phyloP scores from a whole-genome alignment of 2,113 vertebrate species.

The Danionella cerebrum region DNA sequence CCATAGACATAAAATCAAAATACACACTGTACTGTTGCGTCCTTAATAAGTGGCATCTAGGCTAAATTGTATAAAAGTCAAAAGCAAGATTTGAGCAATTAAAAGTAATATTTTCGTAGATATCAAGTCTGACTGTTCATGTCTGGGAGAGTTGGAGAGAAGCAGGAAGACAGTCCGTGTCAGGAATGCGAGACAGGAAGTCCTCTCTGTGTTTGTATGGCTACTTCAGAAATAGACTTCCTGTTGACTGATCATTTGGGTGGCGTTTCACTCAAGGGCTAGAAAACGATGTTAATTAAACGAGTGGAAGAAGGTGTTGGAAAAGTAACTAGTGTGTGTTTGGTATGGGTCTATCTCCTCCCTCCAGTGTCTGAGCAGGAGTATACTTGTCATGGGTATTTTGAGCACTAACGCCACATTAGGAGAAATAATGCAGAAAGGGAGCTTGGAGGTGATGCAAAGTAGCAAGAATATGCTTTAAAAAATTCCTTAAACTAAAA shows the following conservation, averaged over 20 bases:
- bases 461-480: too few species aligned
- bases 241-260: constrained; percentile 54
- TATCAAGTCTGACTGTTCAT: not conserved
- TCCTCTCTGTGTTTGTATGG: constrained; percentile 45
- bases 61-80: too few species aligned
- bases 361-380: too few species aligned
- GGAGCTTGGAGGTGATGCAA: too few species aligned
- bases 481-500: too few species aligned
- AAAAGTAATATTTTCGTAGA: too few species aligned
- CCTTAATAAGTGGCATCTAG: too few species aligned
- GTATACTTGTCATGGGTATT: not conserved
- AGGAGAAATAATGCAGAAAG: not conserved
- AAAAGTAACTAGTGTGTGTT: not conserved
- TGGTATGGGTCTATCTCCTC: constrained; percentile 17
- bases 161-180: constrained; percentile 59
- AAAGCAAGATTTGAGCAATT: too few species aligned
- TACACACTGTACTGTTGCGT: too few species aligned
- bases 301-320: too few species aligned
- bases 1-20: too few species aligned
- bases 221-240: constrained; percentile 66
- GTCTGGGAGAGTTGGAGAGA: constrained; percentile 29
- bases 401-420: not conserved
- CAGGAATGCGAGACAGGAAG: constrained; percentile 74
- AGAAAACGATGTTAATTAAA: constrained; percentile 33
- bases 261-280: constrained; percentile 43